Conservation (phyloP, 2,888 invertebrate species). For the Cylloceria caligata region DNA sequence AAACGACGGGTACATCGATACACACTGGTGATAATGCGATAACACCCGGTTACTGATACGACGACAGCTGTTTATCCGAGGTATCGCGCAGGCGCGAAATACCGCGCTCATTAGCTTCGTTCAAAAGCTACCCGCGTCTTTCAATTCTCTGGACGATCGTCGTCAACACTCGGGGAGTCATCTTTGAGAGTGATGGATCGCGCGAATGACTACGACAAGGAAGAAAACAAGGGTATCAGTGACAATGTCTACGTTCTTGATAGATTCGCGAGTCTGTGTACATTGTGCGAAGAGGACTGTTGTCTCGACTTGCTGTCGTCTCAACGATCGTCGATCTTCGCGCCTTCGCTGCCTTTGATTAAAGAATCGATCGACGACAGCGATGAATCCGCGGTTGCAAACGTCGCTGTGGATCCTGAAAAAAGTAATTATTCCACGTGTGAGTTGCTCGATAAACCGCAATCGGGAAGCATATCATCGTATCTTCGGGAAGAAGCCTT, state of each 20-base stretch:
- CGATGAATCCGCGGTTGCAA: neutral
- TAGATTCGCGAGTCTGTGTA: conserved; percentile 49
- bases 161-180: too few relatives aligned
- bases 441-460: neutral
- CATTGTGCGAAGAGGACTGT: conserved; percentile 54
- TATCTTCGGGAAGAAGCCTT: neutral
- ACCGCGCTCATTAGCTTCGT: too few relatives aligned
- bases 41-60: neutral
- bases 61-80: neutral
- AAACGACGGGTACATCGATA: neutral
- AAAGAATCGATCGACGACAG: neutral
- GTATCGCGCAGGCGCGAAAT: neutral
- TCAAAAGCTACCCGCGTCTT: too few relatives aligned
- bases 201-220: neutral
- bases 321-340: neutral
- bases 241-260: conserved; percentile 3
- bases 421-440: too few relatives aligned
- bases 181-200: conserved; percentile 1
- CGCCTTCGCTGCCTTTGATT: neutral
- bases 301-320: neutral
- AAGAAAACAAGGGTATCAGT: neutral
- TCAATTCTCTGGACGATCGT: too few relatives aligned
- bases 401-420: neutral
- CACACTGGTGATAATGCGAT: neutral
- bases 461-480: neutral